Conservation (phyloP, 2,797 vertebrate species). For the Apogon hyalosoma region DNA sequence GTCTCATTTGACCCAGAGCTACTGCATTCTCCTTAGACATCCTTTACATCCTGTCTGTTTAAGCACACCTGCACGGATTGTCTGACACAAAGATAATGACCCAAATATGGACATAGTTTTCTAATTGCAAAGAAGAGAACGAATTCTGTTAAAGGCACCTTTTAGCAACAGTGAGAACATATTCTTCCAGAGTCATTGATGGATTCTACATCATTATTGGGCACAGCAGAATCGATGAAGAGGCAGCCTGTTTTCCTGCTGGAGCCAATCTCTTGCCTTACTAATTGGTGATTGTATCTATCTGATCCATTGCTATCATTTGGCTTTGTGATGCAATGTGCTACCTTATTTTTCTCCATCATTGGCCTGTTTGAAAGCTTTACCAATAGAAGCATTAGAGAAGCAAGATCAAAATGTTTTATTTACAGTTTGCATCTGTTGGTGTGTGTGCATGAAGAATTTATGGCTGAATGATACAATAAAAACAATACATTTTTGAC, state of each 20-base stretch:
- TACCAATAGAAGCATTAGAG: background rate
- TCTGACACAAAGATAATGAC: conserved; percentile 55
- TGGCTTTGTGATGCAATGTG: conserved; percentile 52
- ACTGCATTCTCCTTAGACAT: conserved; percentile 25
- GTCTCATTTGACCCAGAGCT: conserved; percentile 14
- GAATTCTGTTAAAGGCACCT: conserved; percentile 29
- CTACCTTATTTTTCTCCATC: conserved; percentile 53
- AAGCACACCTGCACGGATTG: conserved; percentile 13
- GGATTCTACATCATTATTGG: conserved; percentile 71
- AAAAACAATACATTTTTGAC: conserved; percentile 14
- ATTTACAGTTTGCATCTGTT: conserved; percentile 19
- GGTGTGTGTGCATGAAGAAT: conserved; percentile 4
- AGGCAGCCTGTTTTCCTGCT: conserved; percentile 55
- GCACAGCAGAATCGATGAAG: conserved; percentile 66
- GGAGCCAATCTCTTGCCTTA: conserved; percentile 55
- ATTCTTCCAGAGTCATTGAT: conserved; percentile 63
- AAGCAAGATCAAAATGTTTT: conserved; percentile 25
- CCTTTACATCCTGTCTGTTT: conserved; percentile 44
- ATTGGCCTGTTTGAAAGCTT: conserved; percentile 18
- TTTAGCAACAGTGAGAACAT: conserved; percentile 53
- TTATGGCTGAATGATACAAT: background rate
- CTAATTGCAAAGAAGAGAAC: conserved; percentile 54
- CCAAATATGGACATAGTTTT: conserved; percentile 48
- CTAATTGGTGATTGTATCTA: conserved; percentile 73
- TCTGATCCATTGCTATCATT: conserved; percentile 65